Evolutionary conservation across 2,888 invertebrate genomes (phyloP).

Genomic region (Helobdella robusta): DNA sequence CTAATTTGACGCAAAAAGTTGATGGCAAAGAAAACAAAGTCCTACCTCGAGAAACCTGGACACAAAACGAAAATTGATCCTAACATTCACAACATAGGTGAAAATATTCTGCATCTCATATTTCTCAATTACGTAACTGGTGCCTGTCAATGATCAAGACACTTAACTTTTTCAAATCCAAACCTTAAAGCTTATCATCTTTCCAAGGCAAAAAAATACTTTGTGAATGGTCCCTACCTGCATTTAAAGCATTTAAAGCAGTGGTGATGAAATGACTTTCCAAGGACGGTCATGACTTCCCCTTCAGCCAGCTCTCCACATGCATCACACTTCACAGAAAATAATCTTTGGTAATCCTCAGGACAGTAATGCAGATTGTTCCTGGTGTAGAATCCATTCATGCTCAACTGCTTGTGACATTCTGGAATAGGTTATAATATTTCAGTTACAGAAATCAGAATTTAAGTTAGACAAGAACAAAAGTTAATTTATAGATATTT

Average conservation of each 20-base stretch:
- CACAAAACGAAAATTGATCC: too few relatives aligned
- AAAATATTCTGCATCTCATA: too few relatives aligned
- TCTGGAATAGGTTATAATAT: constrained; percentile 21
- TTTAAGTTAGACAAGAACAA: too few relatives aligned
- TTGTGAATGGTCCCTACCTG: constrained; percentile 8
- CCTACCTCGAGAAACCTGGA: too few relatives aligned
- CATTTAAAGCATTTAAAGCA: constrained; percentile 28
- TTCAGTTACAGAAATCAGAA: too few relatives aligned
- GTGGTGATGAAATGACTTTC: constrained; percentile 26
- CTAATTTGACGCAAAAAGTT: too few relatives aligned
- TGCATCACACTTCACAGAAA: constrained; percentile 25
- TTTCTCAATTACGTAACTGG: too few relatives aligned
- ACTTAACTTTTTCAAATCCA: background rate
- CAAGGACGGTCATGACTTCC: constrained; percentile 27
- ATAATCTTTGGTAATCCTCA: constrained; percentile 27
- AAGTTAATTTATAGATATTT: too few relatives aligned
- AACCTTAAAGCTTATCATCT: background rate
- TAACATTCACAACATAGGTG: too few relatives aligned
- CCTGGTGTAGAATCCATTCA: constrained; percentile 27
- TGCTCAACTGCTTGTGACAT: constrained; percentile 27
- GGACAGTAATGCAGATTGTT: constrained; percentile 26
- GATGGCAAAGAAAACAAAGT: too few relatives aligned
- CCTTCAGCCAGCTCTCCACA: constrained; percentile 27
- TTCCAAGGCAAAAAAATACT: background rate
- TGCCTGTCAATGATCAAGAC: too few relatives aligned